phyloP scores from a whole-genome alignment of 1,140 invertebrate species.

The Cyrtorhinus lividipennis region DNA sequence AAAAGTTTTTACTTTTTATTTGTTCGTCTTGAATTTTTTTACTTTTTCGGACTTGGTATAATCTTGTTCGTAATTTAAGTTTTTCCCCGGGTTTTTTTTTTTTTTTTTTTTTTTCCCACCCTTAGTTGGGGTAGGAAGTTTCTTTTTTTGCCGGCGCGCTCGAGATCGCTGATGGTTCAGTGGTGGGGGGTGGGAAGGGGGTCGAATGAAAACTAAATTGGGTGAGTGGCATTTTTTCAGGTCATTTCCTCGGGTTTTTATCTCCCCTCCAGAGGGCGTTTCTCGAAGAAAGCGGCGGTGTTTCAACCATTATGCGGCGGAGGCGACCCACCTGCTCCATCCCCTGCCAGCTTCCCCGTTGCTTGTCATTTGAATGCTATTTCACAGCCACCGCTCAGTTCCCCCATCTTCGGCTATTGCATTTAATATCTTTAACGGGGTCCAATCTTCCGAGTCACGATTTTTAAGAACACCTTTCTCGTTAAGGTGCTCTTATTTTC shows the following conservation, averaged over 20 bases:
- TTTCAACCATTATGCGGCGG: constrained; percentile 9
- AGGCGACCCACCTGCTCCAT: not conserved
- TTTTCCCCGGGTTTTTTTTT: not conserved
- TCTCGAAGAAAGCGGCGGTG: not conserved
- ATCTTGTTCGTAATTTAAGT: constrained; percentile 19
- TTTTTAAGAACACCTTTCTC: constrained; percentile 21
- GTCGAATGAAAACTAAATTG: constrained; percentile 20
- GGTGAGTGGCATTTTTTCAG: constrained; percentile 21
- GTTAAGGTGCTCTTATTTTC: constrained; percentile 9
- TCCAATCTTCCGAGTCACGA: constrained; percentile 19
- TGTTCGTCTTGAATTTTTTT: not conserved
- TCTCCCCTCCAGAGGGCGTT: not conserved
- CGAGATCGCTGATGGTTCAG: not conserved
- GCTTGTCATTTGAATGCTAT: constrained; percentile 11
- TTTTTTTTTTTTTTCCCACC: not conserved
- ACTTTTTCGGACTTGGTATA: constrained; percentile 12
- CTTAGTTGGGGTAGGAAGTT: not conserved
- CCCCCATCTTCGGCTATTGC: constrained; percentile 14
- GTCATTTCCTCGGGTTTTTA: constrained; percentile 20
- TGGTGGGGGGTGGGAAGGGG: not conserved
- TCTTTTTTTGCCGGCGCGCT: too few relatives aligned
- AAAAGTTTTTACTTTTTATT: not conserved
- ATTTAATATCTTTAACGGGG: not conserved
- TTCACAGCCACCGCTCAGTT: constrained; percentile 14
- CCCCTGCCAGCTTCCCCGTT: not conserved